Percentiles rank a stretch among this genome's conserved stretches.
phyloP scores from a whole-genome alignment of 2,113 vertebrate genomes.

The Rhea americana region DNA sequence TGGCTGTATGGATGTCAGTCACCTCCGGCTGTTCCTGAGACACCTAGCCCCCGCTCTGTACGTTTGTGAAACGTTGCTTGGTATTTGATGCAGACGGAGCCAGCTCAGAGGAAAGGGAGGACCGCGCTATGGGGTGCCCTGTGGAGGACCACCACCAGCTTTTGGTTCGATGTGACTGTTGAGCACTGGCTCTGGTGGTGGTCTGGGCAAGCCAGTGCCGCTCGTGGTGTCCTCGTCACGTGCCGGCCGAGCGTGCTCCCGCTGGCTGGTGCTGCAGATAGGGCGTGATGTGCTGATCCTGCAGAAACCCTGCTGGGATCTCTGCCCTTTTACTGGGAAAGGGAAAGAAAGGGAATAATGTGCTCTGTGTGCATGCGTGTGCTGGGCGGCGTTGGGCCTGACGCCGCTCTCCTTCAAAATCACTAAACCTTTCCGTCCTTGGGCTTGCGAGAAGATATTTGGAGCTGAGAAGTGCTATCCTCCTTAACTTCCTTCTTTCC shows the following conservation, averaged over 20 bases:
- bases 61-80: not conserved
- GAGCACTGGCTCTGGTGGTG: no score
- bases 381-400: not conserved
- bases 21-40: not conserved
- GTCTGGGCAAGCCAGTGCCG: no score
- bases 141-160: fast-evolving
- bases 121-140: fast-evolving
- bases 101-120: not conserved
- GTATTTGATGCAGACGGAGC: not conserved
- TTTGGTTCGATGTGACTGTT: not conserved
- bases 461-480: not conserved
- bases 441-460: not conserved
- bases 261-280: no score
- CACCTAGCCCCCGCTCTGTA: fast-evolving
- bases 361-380: fast-evolving
- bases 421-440: not conserved
- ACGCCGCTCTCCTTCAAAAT: not conserved
- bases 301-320: not conserved
- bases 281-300: not conserved
- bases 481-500: not conserved
- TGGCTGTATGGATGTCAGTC: not conserved
- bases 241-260: no score
- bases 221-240: no score
- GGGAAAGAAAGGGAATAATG: not conserved
- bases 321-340: not conserved